Conservation (phyloP, 2,797 vertebrate species). For the Sphenopsis melanotis region DNA sequence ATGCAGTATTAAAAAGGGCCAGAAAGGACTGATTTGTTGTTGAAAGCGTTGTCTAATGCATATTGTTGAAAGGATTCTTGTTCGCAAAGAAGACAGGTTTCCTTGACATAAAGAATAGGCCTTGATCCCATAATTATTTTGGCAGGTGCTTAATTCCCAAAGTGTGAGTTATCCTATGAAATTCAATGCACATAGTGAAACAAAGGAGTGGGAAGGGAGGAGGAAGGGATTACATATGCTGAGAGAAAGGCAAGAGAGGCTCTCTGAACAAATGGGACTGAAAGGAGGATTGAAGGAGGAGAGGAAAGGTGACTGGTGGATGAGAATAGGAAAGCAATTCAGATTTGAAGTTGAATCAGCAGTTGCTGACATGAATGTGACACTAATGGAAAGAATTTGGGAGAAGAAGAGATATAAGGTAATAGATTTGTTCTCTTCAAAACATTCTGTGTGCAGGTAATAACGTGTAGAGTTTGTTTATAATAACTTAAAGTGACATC, state of each 20-base stretch:
- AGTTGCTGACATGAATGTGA: slow-evolving; percentile 13
- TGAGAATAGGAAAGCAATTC: slow-evolving; percentile 25
- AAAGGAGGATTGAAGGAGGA: slow-evolving; percentile 20
- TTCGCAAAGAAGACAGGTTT: background rate
- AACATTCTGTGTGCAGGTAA: slow-evolving; percentile 22
- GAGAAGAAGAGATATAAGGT: background rate
- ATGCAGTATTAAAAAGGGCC: background rate
- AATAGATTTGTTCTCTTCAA: slow-evolving; percentile 46
- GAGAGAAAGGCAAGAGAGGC: slow-evolving; percentile 43
- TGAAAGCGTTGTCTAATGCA: background rate
- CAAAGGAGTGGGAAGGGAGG: slow-evolving; percentile 38
- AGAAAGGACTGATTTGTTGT: slow-evolving; percentile 20
- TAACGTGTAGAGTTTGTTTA: slow-evolving; percentile 30
- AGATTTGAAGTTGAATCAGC: slow-evolving; percentile 40
- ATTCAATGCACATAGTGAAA: slow-evolving; percentile 43
- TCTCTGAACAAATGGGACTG: slow-evolving; percentile 7
- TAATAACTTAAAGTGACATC: slow-evolving; percentile 53
- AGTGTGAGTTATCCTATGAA: slow-evolving; percentile 46
- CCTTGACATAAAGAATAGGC: slow-evolving; percentile 13
- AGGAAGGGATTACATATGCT: slow-evolving; percentile 45
- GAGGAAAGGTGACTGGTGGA: background rate
- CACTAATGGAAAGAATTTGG: slow-evolving; percentile 11
- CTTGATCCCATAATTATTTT: slow-evolving; percentile 55
- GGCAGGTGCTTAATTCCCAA: slow-evolving; percentile 62
- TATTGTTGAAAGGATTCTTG: background rate